Evolutionary conservation across 2,888 invertebrate species (phyloP), one percentile per base, ranked within the genome.

Genomic region (Amblyjoppa proteus): DNA sequence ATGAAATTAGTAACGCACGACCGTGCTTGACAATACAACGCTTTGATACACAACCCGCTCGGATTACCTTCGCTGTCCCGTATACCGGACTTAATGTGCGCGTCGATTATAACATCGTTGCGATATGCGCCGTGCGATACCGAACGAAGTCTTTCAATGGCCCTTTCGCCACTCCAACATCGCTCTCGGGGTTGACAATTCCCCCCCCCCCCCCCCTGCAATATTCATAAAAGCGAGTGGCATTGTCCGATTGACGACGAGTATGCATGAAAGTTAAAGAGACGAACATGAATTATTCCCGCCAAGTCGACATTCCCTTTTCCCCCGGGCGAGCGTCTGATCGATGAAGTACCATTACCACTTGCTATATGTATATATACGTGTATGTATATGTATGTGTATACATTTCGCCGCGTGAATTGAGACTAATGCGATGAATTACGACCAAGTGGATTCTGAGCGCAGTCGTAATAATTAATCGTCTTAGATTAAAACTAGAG

Each of bases 31-130:
- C 64, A 70, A 75, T 80, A 80, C 75, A 53, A 31, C 70, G 58
- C 84, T 84, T 84, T 81, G 84, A 84, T 81, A 84, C 28, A n/a
- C 45, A 71, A 84, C 34, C 66, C 31, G 71, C 41, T 79, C 70
- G 75, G 69, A 70, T 79, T 83, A 61, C 34, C 51, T 51, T 31
- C 34, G 64, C 6, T 28, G 49, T 51, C 53, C 66, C 75, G 49
- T 74, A 58, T 4, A 2, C 16, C 51, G 41, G 58, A 45, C 74
- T 58, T 25, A 38, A 73, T 73, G 25, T 56, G 56, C 25, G 25
- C 58, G 41, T 20, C 41, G 34, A 34, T 64, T 45, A 45, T 45
- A 45, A 13, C 11, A 31, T 31, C 28, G 4, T 16, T 31, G 16
- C 34, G 34, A n/a, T 64, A 64, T n/a, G 11, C 9, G 28, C 3